Evolutionary conservation across 1,140 invertebrate species (phyloP), one percentile per base, ranked within the genome.

Genomic region (Coptotermes formosanus): DNA sequence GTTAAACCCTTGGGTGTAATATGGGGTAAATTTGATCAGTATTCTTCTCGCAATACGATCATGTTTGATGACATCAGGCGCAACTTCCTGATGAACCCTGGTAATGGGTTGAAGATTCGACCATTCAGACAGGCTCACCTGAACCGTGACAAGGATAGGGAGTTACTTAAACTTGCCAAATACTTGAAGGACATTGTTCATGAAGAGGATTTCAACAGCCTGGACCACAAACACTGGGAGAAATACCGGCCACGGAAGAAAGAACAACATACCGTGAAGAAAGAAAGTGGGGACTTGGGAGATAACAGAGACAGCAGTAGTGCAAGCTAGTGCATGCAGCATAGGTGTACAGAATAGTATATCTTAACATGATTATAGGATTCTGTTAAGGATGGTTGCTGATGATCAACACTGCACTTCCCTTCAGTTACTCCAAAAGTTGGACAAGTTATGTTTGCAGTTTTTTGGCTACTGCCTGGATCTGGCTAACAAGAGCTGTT

Each of bases 81-180:
- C 88, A 99, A 99, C 92, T 99, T 99, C 89, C 94, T 99, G 25
- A 99, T 99, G 98, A 99, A 99, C 91, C 98, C 98, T 25, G 96
- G 97, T 88, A 98, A 95, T 87, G 98, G 98, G 11, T 91, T 99
- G 2, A 95, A 95, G 90, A 99, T 99, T 89, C 93, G 94, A 89
- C 95, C 98, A 0, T 99, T 98, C 90, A 94, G 95, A 12, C 95
- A 98, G 89, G 98, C 98, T 0, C 97, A 99, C 89, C 90, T 96
- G 16, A 98, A 97, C 90, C 93, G 98, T 87, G 92, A 93, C 38
- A 96, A 93, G 86, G 98, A 99, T 90, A 93, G 93, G 85, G 98
- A 99, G 91, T 90, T 99, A 23, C 86, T 98, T 2, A 94, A 95
- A 89, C 90, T 99, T 14, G 93, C 96, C 0, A 94, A 94, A 82